phyloP scores from a whole-genome alignment of 1,140 invertebrate species.

The Dendrolimus punctatus region DNA sequence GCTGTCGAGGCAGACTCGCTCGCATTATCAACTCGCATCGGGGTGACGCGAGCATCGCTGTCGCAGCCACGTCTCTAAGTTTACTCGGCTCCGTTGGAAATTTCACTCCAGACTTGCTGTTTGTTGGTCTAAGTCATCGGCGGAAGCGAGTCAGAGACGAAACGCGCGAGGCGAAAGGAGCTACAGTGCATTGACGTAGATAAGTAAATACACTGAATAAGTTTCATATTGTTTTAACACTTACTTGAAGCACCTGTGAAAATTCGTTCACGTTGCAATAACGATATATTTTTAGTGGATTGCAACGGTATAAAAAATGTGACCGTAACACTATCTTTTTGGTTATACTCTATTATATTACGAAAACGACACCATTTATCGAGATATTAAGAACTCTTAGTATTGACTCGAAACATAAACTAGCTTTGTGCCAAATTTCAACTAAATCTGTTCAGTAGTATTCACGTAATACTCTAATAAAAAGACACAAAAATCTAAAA shows the following conservation, averaged over 20 bases:
- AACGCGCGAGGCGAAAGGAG: no score
- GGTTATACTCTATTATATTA: conserved; percentile 6
- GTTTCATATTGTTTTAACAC: not conserved
- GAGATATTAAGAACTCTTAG: no score
- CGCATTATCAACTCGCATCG: conserved; percentile 62
- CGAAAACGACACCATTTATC: not conserved
- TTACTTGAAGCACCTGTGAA: no score
- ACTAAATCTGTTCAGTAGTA: no score
- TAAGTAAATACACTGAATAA: not conserved
- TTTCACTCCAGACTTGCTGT: conserved; percentile 58
- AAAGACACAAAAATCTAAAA: no score
- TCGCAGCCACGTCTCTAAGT: conserved; percentile 61
- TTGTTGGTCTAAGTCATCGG: conserved; percentile 16
- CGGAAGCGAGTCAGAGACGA: not conserved
- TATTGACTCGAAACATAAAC: no score
- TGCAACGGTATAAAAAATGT: no score
- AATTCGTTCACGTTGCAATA: no score
- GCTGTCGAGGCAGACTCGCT: conserved; percentile 17
- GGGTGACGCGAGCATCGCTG: conserved; percentile 54
- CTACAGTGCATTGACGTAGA: not conserved
- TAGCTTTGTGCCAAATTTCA: no score
- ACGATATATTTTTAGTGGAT: no score
- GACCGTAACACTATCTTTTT: not conserved
- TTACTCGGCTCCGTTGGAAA: conserved; percentile 57
- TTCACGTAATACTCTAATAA: no score